Conservation (phyloP, 2,888 invertebrate genomes). For the Dryocosmus kuriphilus region DNA sequence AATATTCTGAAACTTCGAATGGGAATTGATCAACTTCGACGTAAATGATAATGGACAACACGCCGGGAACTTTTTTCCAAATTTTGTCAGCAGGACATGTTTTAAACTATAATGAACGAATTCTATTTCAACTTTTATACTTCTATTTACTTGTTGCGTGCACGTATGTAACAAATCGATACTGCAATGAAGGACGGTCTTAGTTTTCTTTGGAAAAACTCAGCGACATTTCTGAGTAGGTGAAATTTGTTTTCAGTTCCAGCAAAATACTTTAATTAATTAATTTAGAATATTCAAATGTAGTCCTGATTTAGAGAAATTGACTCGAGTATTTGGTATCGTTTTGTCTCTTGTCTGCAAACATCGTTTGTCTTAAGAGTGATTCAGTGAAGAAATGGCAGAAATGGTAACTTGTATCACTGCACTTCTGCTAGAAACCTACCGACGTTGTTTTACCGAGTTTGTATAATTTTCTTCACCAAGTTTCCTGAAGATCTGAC, state of each 20-base stretch:
- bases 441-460: constrained; percentile 35
- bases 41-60: neutral
- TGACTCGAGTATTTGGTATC: too few species aligned
- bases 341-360: too few species aligned
- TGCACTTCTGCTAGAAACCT: constrained; percentile 16
- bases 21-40: neutral
- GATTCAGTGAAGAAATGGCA: constrained; percentile 8
- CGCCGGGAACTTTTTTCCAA: neutral
- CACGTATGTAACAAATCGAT: constrained; percentile 27
- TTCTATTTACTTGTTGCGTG: constrained; percentile 16
- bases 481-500: constrained; percentile 40
- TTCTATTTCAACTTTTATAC: neutral
- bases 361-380: too few species aligned
- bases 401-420: neutral
- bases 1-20: too few species aligned
- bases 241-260: too few species aligned
- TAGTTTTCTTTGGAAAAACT: neutral
- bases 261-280: too few species aligned
- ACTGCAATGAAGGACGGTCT: neutral
- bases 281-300: too few species aligned
- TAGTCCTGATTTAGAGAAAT: too few species aligned
- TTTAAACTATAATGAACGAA: neutral
- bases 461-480: constrained; percentile 29
- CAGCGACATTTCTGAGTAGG: neutral
- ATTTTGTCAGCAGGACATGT: constrained; percentile 16